A percentile compares a stretch with the other conserved stretches of the same genome.
These are phyloP conservation scores for Pygoscelis adeliae DNA, from an alignment of 2,113 vertebrate species.

Conservation along the genomic window DNA sequence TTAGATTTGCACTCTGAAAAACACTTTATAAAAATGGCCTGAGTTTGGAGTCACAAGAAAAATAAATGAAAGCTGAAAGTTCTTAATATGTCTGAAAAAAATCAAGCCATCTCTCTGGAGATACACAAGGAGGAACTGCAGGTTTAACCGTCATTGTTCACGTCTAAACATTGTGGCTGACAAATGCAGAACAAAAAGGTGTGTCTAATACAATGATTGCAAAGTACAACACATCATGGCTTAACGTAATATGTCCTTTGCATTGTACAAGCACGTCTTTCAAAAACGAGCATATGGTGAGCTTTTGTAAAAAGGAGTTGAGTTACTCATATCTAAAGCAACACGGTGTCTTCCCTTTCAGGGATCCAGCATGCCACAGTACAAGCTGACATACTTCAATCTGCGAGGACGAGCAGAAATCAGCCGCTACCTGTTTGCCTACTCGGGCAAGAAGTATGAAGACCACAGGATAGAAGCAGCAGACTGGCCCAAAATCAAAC, in stretches of 20 bases:
- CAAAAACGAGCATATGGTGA: neutral
- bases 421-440: slow-evolving; percentile 80
- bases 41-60: neutral
- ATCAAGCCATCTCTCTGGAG: neutral
- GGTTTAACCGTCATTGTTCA: neutral
- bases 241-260: neutral
- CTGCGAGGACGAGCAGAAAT: slow-evolving; percentile 81
- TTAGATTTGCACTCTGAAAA: neutral
- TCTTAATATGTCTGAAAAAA: neutral
- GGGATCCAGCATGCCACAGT: slow-evolving; percentile 71
- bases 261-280: neutral
- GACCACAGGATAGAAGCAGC: slow-evolving; percentile 75
- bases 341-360: neutral
- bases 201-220: neutral
- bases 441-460: slow-evolving; percentile 72
- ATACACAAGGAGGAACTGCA: neutral
- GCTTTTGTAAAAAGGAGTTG: neutral
- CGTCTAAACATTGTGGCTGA: fast-evolving
- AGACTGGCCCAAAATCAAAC: slow-evolving; percentile 77
- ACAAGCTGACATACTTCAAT: slow-evolving; percentile 82
- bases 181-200: neutral
- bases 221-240: neutral
- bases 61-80: neutral
- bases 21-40: neutral
- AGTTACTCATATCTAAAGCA: neutral